These are phyloP conservation scores for Drosophila ochracea DNA, from an alignment of 2,888 invertebrate genomes.

Conservation along the genomic window DNA sequence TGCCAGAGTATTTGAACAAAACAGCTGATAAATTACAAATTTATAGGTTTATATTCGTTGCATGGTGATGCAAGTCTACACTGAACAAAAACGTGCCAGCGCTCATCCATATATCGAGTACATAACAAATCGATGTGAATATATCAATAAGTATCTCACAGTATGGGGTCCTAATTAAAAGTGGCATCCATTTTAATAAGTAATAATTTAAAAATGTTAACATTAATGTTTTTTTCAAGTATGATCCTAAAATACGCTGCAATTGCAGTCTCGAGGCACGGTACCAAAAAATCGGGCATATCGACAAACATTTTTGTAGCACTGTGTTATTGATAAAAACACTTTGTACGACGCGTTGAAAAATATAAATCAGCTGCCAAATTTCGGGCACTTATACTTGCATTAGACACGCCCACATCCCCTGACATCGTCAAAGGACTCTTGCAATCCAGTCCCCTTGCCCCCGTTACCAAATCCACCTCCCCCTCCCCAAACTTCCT, in stretches of 20 bases:
- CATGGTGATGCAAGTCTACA: not conserved
- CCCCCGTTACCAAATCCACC: not conserved
- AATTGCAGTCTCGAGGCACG: not conserved
- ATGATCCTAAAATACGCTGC: not conserved
- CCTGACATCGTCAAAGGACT: constrained; percentile 51
- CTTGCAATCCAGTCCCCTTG: constrained; percentile 4
- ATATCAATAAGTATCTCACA: not conserved
- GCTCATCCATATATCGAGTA: not conserved
- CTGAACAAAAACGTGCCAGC: not conserved
- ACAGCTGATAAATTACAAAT: not conserved
- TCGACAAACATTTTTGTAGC: constrained; percentile 10
- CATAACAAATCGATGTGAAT: not conserved
- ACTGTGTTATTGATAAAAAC: constrained; percentile 23
- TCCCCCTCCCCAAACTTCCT: no score
- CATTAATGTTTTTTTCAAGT: not conserved
- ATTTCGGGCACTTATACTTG: constrained; percentile 20
- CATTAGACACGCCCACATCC: constrained; percentile 37
- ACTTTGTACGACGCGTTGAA: constrained; percentile 36
- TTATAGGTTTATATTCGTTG: not conserved
- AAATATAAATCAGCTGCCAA: constrained; percentile 49
- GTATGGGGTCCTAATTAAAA: not conserved
- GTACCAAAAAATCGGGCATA: not conserved
- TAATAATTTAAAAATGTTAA: not conserved
- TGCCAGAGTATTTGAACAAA: not conserved
- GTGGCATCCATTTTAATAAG: not conserved